Percentiles rank a stretch among this genome's conserved stretches.
These are phyloP conservation scores for Drosophila borealis DNA, from an alignment of 2,888 invertebrate species.

Conservation along the genomic window DNA sequence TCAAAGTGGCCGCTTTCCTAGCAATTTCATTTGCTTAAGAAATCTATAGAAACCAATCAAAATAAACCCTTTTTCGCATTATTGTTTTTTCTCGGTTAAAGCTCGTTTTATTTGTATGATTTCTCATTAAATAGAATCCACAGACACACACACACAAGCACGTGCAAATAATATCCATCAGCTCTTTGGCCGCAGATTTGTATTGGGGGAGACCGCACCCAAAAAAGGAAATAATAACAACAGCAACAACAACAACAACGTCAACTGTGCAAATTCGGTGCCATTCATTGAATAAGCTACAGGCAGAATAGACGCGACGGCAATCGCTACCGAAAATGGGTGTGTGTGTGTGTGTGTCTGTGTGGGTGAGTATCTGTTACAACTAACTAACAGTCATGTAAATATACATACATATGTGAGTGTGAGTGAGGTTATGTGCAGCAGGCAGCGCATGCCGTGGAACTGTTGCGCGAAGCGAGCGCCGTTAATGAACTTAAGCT, in stretches of 20 bases:
- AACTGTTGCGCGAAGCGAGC: conserved; percentile 70
- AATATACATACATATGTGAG: conserved; percentile 6
- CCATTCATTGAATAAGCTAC: conserved; percentile 38
- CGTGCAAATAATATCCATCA: conserved; percentile 69
- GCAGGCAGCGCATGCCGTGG: conserved; percentile 49
- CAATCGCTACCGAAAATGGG: conserved; percentile 50
- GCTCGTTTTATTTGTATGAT: conserved; percentile 39
- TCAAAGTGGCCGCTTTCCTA: conserved; percentile 33
- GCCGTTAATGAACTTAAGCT: conserved; percentile 77
- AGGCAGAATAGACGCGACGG: conserved; percentile 41
- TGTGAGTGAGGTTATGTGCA: not conserved
- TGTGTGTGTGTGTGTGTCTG: no score
- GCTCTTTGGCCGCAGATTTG: conserved; percentile 44
- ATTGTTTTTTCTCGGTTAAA: conserved; percentile 16
- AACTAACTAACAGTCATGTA: conserved; percentile 54
- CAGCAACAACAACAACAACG: conserved; percentile 1
- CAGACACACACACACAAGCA: conserved; percentile 33
- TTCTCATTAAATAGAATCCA: conserved; percentile 48
- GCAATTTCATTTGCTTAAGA: conserved; percentile 33
- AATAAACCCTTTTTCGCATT: conserved; percentile 39
- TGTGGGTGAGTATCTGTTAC: conserved; percentile 49
- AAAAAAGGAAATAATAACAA: conserved; percentile 38
- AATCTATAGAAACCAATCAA: conserved; percentile 19
- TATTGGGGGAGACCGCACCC: conserved; percentile 37
- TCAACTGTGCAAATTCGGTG: conserved; percentile 27